These are phyloP conservation scores for Globicephala melas DNA, from an alignment of 2,113 vertebrate species.

Conservation along the genomic window DNA sequence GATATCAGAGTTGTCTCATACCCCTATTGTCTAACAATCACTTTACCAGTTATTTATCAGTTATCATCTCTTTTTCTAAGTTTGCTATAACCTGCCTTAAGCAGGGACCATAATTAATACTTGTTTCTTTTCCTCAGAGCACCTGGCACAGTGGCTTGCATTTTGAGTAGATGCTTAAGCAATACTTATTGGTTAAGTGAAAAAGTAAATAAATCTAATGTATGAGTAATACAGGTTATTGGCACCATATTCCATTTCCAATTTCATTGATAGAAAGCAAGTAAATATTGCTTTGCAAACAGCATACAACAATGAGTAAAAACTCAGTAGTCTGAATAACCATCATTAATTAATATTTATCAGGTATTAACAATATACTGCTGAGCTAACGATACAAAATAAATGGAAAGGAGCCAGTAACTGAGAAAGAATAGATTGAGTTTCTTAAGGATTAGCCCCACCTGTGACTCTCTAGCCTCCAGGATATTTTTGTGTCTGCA, in stretches of 20 bases:
- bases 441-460: background rate
- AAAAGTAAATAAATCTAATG: background rate
- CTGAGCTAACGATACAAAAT: background rate
- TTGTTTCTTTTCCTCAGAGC: background rate
- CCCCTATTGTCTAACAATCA: background rate
- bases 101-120: background rate
- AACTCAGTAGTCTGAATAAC: background rate
- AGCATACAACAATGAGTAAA: background rate
- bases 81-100: background rate
- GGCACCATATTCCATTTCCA: background rate
- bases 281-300: background rate
- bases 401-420: background rate
- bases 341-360: background rate
- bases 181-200: background rate
- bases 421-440: background rate
- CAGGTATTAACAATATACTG: background rate
- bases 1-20: background rate
- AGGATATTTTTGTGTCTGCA: background rate
- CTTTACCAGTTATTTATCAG: background rate
- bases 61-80: background rate
- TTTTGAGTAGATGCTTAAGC: constrained; percentile 2
- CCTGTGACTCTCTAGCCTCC: background rate
- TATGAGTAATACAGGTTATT: background rate
- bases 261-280: background rate
- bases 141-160: background rate